Conservation (phyloP, 2,113 vertebrate species). For the Macquaria australasica region DNA sequence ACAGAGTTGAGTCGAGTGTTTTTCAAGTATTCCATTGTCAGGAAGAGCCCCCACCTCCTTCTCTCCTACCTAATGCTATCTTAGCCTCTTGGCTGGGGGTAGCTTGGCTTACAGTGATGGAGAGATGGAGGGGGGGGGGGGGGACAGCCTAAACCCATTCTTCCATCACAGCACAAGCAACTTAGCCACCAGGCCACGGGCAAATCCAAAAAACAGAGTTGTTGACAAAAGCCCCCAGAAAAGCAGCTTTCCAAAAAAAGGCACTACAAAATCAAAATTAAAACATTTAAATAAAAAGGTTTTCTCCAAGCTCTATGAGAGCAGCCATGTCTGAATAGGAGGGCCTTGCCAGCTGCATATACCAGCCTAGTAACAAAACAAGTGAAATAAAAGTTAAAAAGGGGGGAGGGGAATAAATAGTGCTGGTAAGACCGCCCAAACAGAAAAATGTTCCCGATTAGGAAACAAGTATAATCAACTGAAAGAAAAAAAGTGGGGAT, state of each 20-base stretch:
- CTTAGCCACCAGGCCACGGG: conserved; percentile 38
- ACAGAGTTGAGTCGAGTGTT: conserved; percentile 75
- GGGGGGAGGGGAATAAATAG: conserved; percentile 74
- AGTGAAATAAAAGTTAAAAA: conserved; percentile 57
- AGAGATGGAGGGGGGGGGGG: conserved; percentile 54
- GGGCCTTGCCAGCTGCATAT: conserved; percentile 89
- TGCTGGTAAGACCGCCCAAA: conserved; percentile 90
- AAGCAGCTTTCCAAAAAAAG: conserved; percentile 93
- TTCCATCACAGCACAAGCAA: conserved; percentile 61
- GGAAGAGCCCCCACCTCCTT: conserved; percentile 70
- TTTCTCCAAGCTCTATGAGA: conserved; percentile 93
- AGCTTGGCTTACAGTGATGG: conserved; percentile 72
- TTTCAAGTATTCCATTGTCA: conserved; percentile 84
- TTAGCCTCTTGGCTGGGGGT: conserved; percentile 54
- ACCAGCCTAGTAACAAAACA: conserved; percentile 87
- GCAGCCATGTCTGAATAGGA: conserved; percentile 89
- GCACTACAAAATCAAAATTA: conserved; percentile 97
- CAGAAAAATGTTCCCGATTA: conserved; percentile 85
- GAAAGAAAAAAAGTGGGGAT: conserved; percentile 72
- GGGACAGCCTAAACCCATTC: neutral
- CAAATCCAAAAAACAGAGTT: conserved; percentile 43
- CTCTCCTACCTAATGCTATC: conserved; percentile 60
- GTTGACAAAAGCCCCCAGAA: conserved; percentile 86
- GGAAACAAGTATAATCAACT: conserved; percentile 77
- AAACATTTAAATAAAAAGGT: conserved; percentile 85